A percentile compares a stretch with the other conserved stretches of the same genome.
Conservation (phyloP, 2,888 invertebrate species). For the Tridacna crocea region DNA sequence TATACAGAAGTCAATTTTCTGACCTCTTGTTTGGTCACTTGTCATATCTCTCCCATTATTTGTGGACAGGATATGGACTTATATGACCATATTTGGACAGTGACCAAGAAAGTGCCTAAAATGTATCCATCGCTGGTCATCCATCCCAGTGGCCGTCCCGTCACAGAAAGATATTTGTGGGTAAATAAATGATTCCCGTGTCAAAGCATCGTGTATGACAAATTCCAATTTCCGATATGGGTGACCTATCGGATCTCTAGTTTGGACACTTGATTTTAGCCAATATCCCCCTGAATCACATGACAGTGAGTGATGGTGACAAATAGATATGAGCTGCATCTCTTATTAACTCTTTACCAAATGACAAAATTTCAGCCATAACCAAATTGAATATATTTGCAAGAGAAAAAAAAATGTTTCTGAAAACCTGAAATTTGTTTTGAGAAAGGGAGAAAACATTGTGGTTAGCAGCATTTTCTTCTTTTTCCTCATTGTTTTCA, state of each 20-base stretch:
- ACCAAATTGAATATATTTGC: too few relatives aligned
- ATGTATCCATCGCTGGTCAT: slow-evolving; percentile 22
- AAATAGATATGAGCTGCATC: slow-evolving; percentile 16
- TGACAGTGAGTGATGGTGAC: slow-evolving; percentile 25
- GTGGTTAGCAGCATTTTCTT: too few relatives aligned
- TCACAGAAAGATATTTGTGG: slow-evolving; percentile 27
- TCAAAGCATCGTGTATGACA: slow-evolving; percentile 23
- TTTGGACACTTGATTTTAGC: slow-evolving; percentile 27
- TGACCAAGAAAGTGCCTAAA: slow-evolving; percentile 23
- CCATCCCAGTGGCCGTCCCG: slow-evolving; percentile 10
- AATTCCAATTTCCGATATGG: slow-evolving; percentile 26
- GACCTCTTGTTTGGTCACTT: slow-evolving; percentile 16
- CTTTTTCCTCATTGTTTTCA: too few relatives aligned
- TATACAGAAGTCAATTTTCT: slow-evolving; percentile 4
- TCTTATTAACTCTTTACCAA: neutral
- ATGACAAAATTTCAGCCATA: too few relatives aligned
- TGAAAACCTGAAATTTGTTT: too few relatives aligned
- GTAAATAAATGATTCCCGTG: slow-evolving; percentile 27
- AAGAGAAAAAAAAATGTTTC: too few relatives aligned
- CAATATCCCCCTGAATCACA: slow-evolving; percentile 18
- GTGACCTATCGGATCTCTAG: slow-evolving; percentile 24
- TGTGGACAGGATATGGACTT: slow-evolving; percentile 23
- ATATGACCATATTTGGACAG: slow-evolving; percentile 28
- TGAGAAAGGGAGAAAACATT: too few relatives aligned
- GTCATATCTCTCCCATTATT: slow-evolving; percentile 23